Evolutionary conservation across 2,113 vertebrate species (phyloP), one percentile per base, ranked within the genome.

Genomic region (Numida meleagris): DNA sequence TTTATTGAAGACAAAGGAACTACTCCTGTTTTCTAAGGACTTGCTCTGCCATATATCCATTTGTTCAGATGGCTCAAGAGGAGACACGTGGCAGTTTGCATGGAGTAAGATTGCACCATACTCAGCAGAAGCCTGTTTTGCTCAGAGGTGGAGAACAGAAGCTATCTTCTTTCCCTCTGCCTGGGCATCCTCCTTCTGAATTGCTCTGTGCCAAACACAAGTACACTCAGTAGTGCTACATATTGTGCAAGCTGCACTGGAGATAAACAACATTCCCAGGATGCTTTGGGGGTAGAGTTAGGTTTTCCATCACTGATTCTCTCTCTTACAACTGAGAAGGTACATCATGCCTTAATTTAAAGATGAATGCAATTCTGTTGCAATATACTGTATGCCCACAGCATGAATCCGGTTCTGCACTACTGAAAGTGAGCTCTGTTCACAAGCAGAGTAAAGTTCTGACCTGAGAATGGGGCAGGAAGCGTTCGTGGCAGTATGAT

Each of bases 21-120:
- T 66, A 1, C 5, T 33, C 2, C 3, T 10, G 10, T 6, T 2
- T 42, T 68, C 15, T 3, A 5, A 24, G 24, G 4, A 27, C 46
- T 34, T 62, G 33, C 42, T 75, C 29, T 45, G 5, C 51, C 12
- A 3, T 12, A 7, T 33, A 7, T 23, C 53, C 31, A 42, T 5
- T 66, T 33, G 14, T 38, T 40, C 48, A 59, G 36, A 45, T 16
- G 15, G 65, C 24, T 50, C 29, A 50, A 33, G 48, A 4, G 12
- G 53, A 57, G 68, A 42, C 43, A 12, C 6, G 5, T 9, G 25
- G 14, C 58, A 63, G 12, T 6, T 53, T 31, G 40, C 8, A 25
- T 33, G 21, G 66, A 50, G 45, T 43, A 65, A 34, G 27, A 14
- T 53, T 72, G 25, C 48, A 25, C 34, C 18, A 11, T 19, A 11